These are phyloP conservation scores for Charanyca ferruginea DNA, from an alignment of 2,888 invertebrate species.

Conservation along the genomic window DNA sequence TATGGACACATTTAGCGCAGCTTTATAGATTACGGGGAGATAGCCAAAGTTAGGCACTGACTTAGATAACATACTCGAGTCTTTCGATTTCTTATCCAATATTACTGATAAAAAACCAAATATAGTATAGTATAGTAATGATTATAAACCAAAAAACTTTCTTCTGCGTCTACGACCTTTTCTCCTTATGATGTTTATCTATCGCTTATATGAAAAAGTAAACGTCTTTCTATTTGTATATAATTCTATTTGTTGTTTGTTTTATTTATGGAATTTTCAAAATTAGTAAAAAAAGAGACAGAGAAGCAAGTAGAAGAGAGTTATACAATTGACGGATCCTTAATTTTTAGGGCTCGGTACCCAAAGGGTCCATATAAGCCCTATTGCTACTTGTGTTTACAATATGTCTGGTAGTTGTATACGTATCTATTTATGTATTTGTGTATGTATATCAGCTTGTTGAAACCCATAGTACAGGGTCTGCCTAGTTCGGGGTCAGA, in stretches of 20 bases:
- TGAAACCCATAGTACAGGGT: no score
- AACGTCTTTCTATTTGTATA: background rate
- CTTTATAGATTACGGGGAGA: conserved; percentile 25
- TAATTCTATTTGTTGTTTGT: background rate
- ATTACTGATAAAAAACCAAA: no score
- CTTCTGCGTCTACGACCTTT: background rate
- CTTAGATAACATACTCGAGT: background rate
- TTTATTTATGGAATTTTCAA: background rate
- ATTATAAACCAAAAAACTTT: background rate
- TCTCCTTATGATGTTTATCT: background rate
- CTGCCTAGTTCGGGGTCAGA: no score
- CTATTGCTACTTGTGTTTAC: no score
- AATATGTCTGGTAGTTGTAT: no score
- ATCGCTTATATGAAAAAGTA: background rate
- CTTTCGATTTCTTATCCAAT: background rate
- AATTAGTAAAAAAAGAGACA: background rate
- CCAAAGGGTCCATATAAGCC: no score
- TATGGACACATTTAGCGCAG: background rate
- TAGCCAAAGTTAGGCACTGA: background rate
- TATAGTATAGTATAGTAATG: no score
- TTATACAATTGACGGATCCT: no score
- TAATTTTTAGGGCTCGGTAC: no score
- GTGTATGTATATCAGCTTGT: no score
- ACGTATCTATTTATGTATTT: no score
- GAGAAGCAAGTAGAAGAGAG: background rate